Evolutionary conservation across 2,113 vertebrate genomes (phyloP).

Genomic region (Helogale parvula): DNA sequence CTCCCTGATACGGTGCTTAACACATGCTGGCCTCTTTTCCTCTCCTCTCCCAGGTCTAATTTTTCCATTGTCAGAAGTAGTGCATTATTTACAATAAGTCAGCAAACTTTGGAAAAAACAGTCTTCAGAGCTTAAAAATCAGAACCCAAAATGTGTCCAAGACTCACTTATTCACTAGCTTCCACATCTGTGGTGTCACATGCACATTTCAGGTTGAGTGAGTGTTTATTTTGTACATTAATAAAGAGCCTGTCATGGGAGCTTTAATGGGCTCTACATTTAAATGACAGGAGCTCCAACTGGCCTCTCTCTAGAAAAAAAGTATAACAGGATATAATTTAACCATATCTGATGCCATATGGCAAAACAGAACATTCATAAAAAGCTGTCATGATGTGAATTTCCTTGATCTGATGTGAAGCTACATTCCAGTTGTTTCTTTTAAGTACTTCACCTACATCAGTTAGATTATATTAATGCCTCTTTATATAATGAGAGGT

Average conservation of each 20-base stretch:
- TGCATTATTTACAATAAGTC: neutral
- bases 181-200: neutral
- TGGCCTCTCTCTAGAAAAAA: neutral
- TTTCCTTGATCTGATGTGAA: slow-evolving; percentile 1
- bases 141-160: slow-evolving; percentile 5
- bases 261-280: slow-evolving; percentile 23
- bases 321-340: neutral
- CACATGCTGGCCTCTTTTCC: neutral
- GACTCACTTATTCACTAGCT: neutral
- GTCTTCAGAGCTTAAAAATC: slow-evolving; percentile 26
- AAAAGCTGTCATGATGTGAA: slow-evolving; percentile 16
- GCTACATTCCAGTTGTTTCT: neutral
- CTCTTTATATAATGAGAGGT: neutral
- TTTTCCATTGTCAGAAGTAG: neutral
- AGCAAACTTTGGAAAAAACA: neutral
- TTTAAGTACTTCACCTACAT: neutral
- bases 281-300: neutral
- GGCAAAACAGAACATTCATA: neutral
- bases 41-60: neutral
- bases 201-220: neutral
- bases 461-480: neutral
- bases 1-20: neutral
- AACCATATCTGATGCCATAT: slow-evolving; percentile 22
- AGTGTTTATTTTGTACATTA: neutral
- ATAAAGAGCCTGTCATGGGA: neutral